Base-by-base conservation (phyloP, 1,140 invertebrate species). In the Drosophila sproati region DNA sequence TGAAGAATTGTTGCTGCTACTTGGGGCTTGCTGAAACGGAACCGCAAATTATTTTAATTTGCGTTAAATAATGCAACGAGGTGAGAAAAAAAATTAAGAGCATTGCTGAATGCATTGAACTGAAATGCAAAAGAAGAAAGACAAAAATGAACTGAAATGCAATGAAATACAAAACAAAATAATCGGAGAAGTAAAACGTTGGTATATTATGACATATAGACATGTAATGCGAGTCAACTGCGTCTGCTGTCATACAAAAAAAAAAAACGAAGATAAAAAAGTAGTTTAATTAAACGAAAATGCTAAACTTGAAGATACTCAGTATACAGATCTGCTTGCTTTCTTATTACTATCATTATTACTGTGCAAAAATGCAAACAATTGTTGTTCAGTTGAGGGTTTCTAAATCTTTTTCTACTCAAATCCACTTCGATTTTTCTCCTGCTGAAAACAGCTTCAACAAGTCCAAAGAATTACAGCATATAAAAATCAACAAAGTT, bases 11-110 rank as follows among this genome's bases (percentile, higher is more conserved):
- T 55, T 41, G 60, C 37, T 73, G 75, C 79, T 68, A 72, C 74
- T 60, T 80, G 78, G 60, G 78, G 69, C 63, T 68, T 76, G 75
- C 78, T 89, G 86, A 85, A 89, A 89, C 85, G 85, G 85, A 89
- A 89, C 85, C 86, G 81, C 85, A 89, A 89, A 89, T 89, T 89
- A 89, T 90, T 89, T 89, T 89, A 89, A 89, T 89, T 89, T 89
- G 85, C 85, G 85, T 89, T 89, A 89, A 89, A 90, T 89, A 89
- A 89, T 85, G 86, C 85, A 89, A 89, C 85, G 85, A 89, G 85
- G 85, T 89, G 85, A 89, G 86, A 89, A 89, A 89, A 89, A 89
- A 89, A 89, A 89, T 89, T 90, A 89, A 89, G 78, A 89, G 71
- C 77, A 80, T 80, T 88, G 73, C 85, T 71, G 64, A 83, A 60